phyloP scores from a whole-genome alignment of 2,888 invertebrate genomes.

The Agrilus biguttatus region DNA sequence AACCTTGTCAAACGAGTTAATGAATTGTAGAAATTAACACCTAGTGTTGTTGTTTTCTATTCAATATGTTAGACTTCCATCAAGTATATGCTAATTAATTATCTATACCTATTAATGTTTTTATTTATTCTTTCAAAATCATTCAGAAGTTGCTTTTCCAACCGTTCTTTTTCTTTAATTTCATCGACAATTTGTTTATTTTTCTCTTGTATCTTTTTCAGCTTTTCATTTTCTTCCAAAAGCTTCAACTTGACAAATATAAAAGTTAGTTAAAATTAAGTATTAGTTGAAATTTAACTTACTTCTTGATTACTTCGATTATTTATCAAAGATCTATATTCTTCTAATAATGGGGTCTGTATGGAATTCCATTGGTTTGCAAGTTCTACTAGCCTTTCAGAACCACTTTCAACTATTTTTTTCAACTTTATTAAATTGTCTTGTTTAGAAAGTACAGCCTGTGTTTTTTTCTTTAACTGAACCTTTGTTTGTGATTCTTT shows the following conservation, averaged over 20 bases:
- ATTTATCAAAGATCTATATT: slow-evolving; percentile 32
- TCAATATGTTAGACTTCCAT: too few relatives aligned
- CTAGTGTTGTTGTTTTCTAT: too few relatives aligned
- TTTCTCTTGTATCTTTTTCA: slow-evolving; percentile 27
- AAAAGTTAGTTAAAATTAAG: not conserved
- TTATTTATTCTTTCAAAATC: slow-evolving; percentile 43
- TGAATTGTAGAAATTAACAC: too few relatives aligned
- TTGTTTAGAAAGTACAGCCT: slow-evolving; percentile 48
- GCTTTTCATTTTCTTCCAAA: slow-evolving; percentile 20
- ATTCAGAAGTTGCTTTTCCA: slow-evolving; percentile 30
- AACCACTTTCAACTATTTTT: slow-evolving; percentile 42
- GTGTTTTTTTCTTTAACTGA: slow-evolving; percentile 42
- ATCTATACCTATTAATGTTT: slow-evolving; percentile 28
- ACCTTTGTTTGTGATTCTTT: slow-evolving; percentile 29
- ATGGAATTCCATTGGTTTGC: slow-evolving; percentile 63
- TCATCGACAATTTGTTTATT: slow-evolving; percentile 21
- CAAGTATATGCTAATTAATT: too few relatives aligned
- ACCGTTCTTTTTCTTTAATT: slow-evolving; percentile 27
- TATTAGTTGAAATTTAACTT: slow-evolving; percentile 2
- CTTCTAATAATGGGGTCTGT: slow-evolving; percentile 46
- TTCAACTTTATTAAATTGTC: slow-evolving; percentile 44
- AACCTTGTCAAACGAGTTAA: too few relatives aligned
- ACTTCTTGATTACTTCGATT: slow-evolving; percentile 31
- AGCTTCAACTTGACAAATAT: slow-evolving; percentile 13
- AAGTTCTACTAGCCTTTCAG: slow-evolving; percentile 45